phyloP scores from a whole-genome alignment of 2,888 invertebrate species.

The Torymus auratus region DNA sequence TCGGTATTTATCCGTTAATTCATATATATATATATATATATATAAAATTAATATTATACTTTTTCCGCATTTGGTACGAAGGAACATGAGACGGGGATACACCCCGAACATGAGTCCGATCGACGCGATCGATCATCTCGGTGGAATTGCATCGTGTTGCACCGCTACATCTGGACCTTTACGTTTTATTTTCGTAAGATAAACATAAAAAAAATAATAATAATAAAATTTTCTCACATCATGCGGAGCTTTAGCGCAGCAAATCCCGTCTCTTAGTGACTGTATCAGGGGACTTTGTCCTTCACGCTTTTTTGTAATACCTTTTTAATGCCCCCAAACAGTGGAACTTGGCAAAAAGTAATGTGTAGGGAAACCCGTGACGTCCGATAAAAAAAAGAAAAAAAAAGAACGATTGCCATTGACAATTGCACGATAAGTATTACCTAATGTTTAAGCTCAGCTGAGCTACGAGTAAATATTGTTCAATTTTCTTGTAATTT shows the following conservation, averaged over 20 bases:
- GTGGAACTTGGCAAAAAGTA: slow-evolving; percentile 33
- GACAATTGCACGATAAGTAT: slow-evolving; percentile 49
- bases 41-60: background rate
- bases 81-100: slow-evolving; percentile 57
- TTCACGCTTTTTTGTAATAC: slow-evolving; percentile 34
- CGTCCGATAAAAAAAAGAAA: slow-evolving; percentile 18
- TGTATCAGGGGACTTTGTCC: slow-evolving; percentile 31
- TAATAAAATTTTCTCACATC: background rate
- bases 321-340: slow-evolving; percentile 43
- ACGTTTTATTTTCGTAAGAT: background rate
- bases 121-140: slow-evolving; percentile 31
- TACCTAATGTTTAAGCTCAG: too few relatives aligned
- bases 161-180: slow-evolving; percentile 42
- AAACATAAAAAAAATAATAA: slow-evolving; percentile 28
- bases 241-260: slow-evolving; percentile 25
- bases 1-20: background rate
- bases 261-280: slow-evolving; percentile 37
- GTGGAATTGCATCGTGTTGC: slow-evolving; percentile 42
- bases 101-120: slow-evolving; percentile 46
- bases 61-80: slow-evolving; percentile 59
- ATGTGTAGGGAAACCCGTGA: background rate
- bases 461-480: background rate
- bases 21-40: slow-evolving; percentile 9
- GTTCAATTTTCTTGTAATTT: slow-evolving; percentile 24
- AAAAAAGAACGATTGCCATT: slow-evolving; percentile 31